phyloP scores from a whole-genome alignment of 2,888 invertebrate genomes.

The Drosophila bunnanda region DNA sequence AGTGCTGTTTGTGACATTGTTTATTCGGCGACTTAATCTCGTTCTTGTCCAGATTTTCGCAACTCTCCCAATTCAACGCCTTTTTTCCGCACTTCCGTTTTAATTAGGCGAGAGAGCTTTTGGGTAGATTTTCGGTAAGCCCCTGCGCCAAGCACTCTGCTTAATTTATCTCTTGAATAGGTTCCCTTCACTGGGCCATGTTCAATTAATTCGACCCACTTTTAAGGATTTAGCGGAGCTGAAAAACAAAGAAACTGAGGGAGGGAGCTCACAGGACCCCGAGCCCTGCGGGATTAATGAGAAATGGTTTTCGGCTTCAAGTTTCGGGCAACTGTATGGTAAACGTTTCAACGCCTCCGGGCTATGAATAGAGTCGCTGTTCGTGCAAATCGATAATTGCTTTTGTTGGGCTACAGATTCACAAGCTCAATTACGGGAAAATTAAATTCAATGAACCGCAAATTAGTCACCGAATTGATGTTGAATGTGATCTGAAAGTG shows the following conservation, averaged over 20 bases:
- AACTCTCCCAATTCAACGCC: slow-evolving; percentile 17
- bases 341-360: slow-evolving; percentile 21
- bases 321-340: slow-evolving; percentile 10
- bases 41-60: slow-evolving; percentile 2
- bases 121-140: slow-evolving; percentile 15
- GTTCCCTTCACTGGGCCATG: slow-evolving; percentile 8
- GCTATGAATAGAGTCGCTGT: slow-evolving; percentile 23
- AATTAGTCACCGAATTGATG: slow-evolving; percentile 23
- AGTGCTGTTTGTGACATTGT: slow-evolving; percentile 30
- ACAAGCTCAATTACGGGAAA: slow-evolving; percentile 25
- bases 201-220: slow-evolving; percentile 31
- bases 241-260: slow-evolving; percentile 2
- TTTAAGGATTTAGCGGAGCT: slow-evolving; percentile 9
- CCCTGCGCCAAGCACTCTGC: slow-evolving; percentile 44
- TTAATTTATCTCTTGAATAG: slow-evolving; percentile 56
- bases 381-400: slow-evolving; percentile 37
- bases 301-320: slow-evolving; percentile 27
- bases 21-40: slow-evolving; percentile 6
- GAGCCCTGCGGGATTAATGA: slow-evolving; percentile 4
- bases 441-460: slow-evolving; percentile 41
- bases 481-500: neutral
- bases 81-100: slow-evolving; percentile 43
- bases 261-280: neutral
- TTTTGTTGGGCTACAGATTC: slow-evolving; percentile 9
- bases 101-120: slow-evolving; percentile 66